Evolutionary conservation across 1,140 invertebrate genomes (phyloP).

Genomic region (Zaprionus africanus): DNA sequence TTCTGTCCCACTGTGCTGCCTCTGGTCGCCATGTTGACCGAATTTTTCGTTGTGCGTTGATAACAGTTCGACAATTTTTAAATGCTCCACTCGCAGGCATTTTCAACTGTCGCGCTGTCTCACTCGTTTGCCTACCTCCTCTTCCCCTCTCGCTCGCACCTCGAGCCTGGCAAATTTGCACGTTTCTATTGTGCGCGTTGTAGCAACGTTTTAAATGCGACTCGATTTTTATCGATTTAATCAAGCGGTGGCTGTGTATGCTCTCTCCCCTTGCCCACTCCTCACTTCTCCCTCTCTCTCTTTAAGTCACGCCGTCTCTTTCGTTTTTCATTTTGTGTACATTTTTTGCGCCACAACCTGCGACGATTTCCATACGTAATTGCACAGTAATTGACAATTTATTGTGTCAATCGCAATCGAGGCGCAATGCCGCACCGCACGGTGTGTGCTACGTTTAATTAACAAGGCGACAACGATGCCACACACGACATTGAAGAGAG

Average conservation of each 20-base stretch:
- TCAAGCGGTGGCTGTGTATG: conserved; percentile 62
- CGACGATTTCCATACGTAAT: conserved; percentile 80
- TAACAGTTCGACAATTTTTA: conserved; percentile 62
- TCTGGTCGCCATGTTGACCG: conserved; percentile 64
- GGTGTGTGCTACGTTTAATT: conserved; percentile 77
- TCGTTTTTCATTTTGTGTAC: conserved; percentile 33
- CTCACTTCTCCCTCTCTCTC: background rate
- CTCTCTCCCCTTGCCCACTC: background rate
- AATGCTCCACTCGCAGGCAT: conserved; percentile 37
- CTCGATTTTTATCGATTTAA: conserved; percentile 82
- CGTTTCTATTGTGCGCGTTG: conserved; percentile 74
- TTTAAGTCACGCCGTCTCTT: background rate
- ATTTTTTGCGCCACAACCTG: conserved; percentile 30
- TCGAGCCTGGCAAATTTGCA: conserved; percentile 60
- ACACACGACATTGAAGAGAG: conserved; percentile 2
- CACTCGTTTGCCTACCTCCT: background rate
- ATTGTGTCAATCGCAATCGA: conserved; percentile 82
- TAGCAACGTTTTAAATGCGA: conserved; percentile 69
- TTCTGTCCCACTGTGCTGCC: conserved; percentile 4
- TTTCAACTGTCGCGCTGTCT: conserved; percentile 6
- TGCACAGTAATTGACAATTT: conserved; percentile 83
- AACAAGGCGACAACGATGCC: conserved; percentile 78
- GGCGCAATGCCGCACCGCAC: conserved; percentile 69
- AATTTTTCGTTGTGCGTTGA: conserved; percentile 61
- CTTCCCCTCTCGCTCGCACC: background rate